Conservation (phyloP, 37 sponge, comb jelly and placozoan species). For the Amphimedon queenslandica region DNA sequence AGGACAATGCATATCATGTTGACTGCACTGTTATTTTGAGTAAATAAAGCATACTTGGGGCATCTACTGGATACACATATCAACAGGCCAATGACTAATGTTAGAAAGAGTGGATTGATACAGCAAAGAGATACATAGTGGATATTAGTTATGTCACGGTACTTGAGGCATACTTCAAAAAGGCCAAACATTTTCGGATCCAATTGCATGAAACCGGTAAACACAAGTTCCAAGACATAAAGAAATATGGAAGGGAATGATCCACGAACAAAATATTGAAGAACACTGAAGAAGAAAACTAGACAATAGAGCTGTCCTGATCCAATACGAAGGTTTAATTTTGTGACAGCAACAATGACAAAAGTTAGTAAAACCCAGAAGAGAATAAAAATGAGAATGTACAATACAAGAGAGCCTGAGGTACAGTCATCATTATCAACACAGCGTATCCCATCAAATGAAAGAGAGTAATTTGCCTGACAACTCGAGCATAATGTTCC, state of each 20-base stretch:
- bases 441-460: not conserved
- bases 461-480: not conserved
- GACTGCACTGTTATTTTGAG: not conserved
- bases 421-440: not conserved
- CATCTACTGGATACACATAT: not conserved
- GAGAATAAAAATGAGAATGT: not conserved
- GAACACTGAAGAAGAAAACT: slow-evolving; percentile 46
- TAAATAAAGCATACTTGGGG: not conserved
- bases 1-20: slow-evolving; percentile 34
- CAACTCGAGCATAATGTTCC: not conserved
- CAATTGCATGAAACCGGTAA: slow-evolving; percentile 15
- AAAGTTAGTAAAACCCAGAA: not conserved
- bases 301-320: slow-evolving; percentile 41
- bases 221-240: not conserved
- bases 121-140: slow-evolving; percentile 1
- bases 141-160: not conserved
- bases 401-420: not conserved
- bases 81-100: slow-evolving; percentile 1
- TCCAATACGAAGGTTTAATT: slow-evolving; percentile 22
- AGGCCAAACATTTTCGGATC: slow-evolving; percentile 12
- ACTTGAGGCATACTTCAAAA: slow-evolving; percentile 1
- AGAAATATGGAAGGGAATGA: not conserved
- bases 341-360: slow-evolving; percentile 1
- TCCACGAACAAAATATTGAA: not conserved
- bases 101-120: slow-evolving; percentile 14